These are phyloP conservation scores for Syritta pipiens DNA, from an alignment of 2,888 invertebrate species.

Conservation along the genomic window DNA sequence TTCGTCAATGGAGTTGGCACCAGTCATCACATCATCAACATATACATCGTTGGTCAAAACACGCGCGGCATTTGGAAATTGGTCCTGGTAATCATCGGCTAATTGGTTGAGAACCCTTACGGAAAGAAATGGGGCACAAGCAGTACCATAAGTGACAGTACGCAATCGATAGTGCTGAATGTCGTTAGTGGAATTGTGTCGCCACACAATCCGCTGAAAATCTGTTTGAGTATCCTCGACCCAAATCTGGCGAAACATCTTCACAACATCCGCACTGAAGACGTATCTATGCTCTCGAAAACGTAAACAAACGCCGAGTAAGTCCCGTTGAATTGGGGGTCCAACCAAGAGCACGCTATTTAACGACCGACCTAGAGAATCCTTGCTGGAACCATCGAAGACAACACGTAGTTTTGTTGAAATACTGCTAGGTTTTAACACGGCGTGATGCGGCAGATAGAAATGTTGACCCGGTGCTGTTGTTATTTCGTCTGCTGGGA, in stretches of 20 bases:
- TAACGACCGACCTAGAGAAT: constrained; percentile 4
- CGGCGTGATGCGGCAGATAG: not conserved
- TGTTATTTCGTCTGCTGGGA: not conserved
- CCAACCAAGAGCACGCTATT: constrained; percentile 24
- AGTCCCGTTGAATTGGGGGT: constrained; percentile 21
- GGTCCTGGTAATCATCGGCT: no score
- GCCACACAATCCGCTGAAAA: no score
- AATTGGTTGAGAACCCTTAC: no score
- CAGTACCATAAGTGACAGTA: no score
- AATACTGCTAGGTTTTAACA: not conserved
- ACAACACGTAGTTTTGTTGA: not conserved
- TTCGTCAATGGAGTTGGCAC: no score
- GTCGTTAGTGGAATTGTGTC: no score
- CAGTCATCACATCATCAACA: no score
- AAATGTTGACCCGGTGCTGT: not conserved
- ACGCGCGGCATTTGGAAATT: no score
- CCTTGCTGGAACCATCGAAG: no score
- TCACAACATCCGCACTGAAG: constrained; percentile 29
- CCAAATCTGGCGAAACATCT: constrained; percentile 61
- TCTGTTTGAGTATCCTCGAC: constrained; percentile 28
- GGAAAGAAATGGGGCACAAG: no score
- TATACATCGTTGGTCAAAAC: no score
- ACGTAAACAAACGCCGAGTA: constrained; percentile 46
- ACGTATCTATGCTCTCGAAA: constrained; percentile 22
- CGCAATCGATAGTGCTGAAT: no score